Base-by-base conservation (phyloP, 2,797 vertebrate genomes). In the Coluber constrictor region DNA sequence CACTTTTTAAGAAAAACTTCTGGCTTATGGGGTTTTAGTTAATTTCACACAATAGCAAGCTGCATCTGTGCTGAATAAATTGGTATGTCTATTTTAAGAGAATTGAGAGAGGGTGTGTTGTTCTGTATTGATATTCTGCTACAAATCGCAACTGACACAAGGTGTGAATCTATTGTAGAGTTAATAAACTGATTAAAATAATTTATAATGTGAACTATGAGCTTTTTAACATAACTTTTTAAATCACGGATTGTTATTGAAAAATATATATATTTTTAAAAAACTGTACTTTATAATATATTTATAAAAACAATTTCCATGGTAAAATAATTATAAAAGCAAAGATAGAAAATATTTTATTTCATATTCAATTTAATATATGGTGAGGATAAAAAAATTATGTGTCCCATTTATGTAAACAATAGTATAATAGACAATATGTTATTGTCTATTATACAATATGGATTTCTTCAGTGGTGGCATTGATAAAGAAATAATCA, bases 61-160 rank as follows among this genome's bases (percentile, higher is more conserved):
- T 60, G 4, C n/a, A 15, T 16, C 43, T 95, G 2, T 91, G 90
- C 92, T 88, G 90, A 95, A 89, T 63, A 86, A 94, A 83, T 66
- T 29, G 57, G 90, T 89, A 93, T 92, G 13, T 55, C 32, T 90
- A 91, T 1, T 86, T 92, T 32, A 56, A 29, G 89, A 0, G 63
- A 8, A 56, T 51, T 59, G 8, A 25, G 29, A 88, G 1, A 5
- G 32, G 37, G 15, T 87, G 90, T 63, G 51, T 87, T 92, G 79
- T 86, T 32, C 86, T 94, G 90, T 93, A 60, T 43, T 29, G 86
- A 92, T 43, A 90, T 54, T 86, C 43, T 86, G 55, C 54, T 92
- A 18, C 87, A 94, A 92, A 93, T 92, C 90, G 83, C 63, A 11
- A 90, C 91, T 93, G 88, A 92, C 60, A 91, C 92, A 93, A 54